A percentile compares a stretch with the other conserved stretches of the same genome.
Evolutionary conservation across 2,797 vertebrate genomes (phyloP).

Genomic region (Cyclura pinguis): DNA sequence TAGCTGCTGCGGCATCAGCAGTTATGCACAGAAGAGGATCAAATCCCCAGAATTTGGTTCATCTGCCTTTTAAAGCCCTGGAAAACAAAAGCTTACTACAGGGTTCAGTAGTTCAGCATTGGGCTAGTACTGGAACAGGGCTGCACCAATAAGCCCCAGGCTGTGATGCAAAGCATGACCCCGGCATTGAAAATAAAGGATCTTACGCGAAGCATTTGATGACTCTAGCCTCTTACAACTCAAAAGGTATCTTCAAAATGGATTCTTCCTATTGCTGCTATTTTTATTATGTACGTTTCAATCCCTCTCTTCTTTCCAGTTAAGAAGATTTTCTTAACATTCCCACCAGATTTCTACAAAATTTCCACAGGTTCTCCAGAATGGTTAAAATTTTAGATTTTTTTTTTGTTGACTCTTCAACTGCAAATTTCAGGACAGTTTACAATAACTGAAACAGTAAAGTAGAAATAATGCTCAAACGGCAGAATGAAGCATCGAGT

Average conservation of each 20-base stretch:
- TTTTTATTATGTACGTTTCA: not conserved
- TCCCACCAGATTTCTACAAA: not conserved
- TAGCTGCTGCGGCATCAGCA: not conserved
- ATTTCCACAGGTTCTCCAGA: not conserved
- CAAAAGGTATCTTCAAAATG: not conserved
- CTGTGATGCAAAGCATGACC: not conserved
- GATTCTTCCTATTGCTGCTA: not conserved
- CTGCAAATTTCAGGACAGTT: not conserved
- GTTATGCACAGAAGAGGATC: not conserved
- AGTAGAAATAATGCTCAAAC: not conserved
- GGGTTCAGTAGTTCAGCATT: not conserved
- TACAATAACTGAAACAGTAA: not conserved
- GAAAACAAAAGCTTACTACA: constrained; percentile 5
- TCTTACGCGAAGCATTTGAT: not conserved
- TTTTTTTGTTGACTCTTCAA: not conserved
- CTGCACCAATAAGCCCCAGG: not conserved
- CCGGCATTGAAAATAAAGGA: not conserved
- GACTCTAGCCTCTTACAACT: not conserved
- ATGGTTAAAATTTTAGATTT: not conserved
- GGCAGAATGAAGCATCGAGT: not conserved
- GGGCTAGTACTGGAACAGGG: not conserved
- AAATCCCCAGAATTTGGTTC: not conserved
- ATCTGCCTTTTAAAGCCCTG: not conserved
- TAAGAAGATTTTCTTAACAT: not conserved
- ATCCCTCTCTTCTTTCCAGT: not conserved